Evolutionary conservation across 2,888 invertebrate genomes (phyloP), one percentile per base, ranked within the genome.

Genomic region (Falcaria lacertinaria): DNA sequence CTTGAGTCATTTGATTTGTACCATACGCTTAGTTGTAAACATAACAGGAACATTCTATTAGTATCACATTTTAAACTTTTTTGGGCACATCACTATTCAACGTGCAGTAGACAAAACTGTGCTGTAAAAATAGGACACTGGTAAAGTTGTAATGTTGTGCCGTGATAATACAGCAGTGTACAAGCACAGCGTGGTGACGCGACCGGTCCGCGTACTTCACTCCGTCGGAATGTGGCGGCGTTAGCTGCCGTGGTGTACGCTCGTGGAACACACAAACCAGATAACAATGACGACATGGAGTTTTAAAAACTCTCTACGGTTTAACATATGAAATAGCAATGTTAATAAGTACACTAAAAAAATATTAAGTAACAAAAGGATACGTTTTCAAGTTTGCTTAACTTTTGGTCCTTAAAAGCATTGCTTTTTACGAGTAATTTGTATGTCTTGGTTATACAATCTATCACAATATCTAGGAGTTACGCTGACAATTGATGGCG

Each of bases 1-100:
- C 83, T 81, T 76, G 80, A 71, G 82, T 84, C 85, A 80, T 76
- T 71, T 68, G 58, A 65, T 62, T 76, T 64, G 47, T 59, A 69
- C 62, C 62, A 65, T 68, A 67, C 64, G 63, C 64, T 59, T 57
- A 51, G 48, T 66, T 66, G 50, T 64, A 59, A 64, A 69, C 52
- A 55, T 44, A 39, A 52, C 52, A 52, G 51, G 39, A 36, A 42
- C 43, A 58, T 58, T 61, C 64, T 44, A 53, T 51, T 39, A 39
- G 56, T 50, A 61, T 70, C 67, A 75, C 69, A 67, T 63, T 36
- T 39, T 60, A 46, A 48, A 53, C 39, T 49, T 39, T 32, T 33
- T 34, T 43, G 42, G 44, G 41, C 56, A 60, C 52, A 47, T 33
- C 43, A 46, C 43, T 44, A 33, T 34, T 41, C 39, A 34, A 33